Evolutionary conservation across 2,797 vertebrate genomes (phyloP).

Genomic region (Glossophaga mutica): DNA sequence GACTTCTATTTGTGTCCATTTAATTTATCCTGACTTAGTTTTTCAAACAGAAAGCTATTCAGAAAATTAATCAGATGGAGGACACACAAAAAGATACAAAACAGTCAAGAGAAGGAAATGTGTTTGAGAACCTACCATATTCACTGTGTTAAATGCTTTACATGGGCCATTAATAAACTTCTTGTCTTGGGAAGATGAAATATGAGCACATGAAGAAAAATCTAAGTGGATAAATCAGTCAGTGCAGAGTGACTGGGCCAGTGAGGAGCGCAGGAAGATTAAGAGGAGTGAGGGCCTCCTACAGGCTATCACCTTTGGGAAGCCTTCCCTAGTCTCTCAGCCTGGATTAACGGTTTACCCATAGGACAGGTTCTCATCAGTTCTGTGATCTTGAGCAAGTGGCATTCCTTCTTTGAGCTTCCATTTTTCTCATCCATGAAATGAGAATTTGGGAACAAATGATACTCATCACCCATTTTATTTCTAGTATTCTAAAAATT

Average conservation of each 20-base stretch:
- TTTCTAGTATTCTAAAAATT: slow-evolving; percentile 22
- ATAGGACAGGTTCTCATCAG: not conserved
- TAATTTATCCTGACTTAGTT: slow-evolving; percentile 6
- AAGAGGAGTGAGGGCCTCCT: not conserved
- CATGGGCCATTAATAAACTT: not conserved
- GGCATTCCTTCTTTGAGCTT: not conserved
- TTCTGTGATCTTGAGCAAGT: not conserved
- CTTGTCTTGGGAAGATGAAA: not conserved
- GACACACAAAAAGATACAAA: not conserved
- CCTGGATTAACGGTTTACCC: not conserved
- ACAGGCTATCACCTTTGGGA: not conserved
- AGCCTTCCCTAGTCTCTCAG: not conserved
- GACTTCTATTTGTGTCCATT: not conserved
- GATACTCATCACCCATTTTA: not conserved
- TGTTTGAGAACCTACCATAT: not conserved
- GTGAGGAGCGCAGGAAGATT: not conserved
- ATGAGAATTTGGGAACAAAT: not conserved
- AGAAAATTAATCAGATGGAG: slow-evolving; percentile 17
- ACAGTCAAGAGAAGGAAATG: not conserved
- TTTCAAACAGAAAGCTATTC: slow-evolving; percentile 21
- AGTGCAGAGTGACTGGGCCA: not conserved
- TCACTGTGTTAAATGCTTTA: not conserved
- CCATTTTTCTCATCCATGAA: not conserved
- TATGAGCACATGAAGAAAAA: not conserved
- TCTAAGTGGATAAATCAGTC: not conserved